Evolutionary conservation across 2,797 vertebrate genomes (phyloP).

Genomic region (Spinus olivaceus): DNA sequence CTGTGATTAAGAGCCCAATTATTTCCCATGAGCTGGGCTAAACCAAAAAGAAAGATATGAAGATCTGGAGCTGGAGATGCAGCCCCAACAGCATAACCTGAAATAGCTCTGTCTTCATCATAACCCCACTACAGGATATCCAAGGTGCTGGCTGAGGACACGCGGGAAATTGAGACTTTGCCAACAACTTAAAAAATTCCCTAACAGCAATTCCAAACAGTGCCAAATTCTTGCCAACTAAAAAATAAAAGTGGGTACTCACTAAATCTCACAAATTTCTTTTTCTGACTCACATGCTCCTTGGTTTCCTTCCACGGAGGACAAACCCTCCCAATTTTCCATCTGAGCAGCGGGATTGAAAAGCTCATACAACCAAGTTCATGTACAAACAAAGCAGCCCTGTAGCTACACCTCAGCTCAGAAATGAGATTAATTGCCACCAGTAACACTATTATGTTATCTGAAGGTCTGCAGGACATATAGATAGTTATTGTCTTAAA

Average conservation of each 20-base stretch:
- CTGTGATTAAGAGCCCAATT: background rate
- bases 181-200: background rate
- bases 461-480: background rate
- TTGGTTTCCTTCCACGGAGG: background rate
- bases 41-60: background rate
- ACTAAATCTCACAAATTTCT: background rate
- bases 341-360: background rate
- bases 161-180: background rate
- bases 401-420: background rate
- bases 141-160: background rate
- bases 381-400: background rate
- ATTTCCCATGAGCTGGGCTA: background rate
- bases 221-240: background rate
- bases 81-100: background rate
- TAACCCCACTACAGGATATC: background rate
- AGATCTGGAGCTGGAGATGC: background rate
- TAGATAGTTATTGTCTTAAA: background rate
- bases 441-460: background rate
- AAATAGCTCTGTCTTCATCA: background rate
- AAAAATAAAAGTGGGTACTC: background rate
- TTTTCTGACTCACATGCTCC: background rate
- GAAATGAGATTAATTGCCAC: background rate
- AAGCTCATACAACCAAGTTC: background rate
- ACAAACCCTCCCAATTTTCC: background rate
- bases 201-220: background rate